These are phyloP conservation scores for Tyrophagus putrescentiae DNA, from an alignment of 1,140 invertebrate species.

Conservation along the genomic window DNA sequence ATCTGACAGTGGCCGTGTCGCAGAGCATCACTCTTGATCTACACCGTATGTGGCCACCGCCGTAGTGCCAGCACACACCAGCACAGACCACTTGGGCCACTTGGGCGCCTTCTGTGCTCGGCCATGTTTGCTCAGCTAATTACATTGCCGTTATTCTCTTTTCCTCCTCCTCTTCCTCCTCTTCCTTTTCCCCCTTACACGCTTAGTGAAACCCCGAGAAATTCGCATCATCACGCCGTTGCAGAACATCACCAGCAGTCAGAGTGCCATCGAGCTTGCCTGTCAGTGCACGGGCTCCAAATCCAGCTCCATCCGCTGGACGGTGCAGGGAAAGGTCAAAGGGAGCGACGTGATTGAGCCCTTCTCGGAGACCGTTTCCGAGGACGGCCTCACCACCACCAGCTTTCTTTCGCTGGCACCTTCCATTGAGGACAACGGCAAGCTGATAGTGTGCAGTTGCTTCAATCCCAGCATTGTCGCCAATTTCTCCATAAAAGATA, in stretches of 20 bases:
- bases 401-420: conserved; percentile 34
- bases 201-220: conserved; percentile 58
- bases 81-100: no score
- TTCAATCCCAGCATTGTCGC: conserved; percentile 49
- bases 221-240: conserved; percentile 38
- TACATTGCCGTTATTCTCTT: neutral
- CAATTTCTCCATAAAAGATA: conserved; percentile 51
- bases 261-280: conserved; percentile 50
- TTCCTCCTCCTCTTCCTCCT: no score
- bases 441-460: conserved; percentile 60
- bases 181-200: neutral
- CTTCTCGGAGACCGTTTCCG: conserved; percentile 14
- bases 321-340: conserved; percentile 73
- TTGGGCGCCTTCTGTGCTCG: no score
- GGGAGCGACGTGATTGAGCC: no score
- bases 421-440: conserved; percentile 63
- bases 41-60: conserved; percentile 53
- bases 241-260: conserved; percentile 21
- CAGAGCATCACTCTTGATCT: conserved; percentile 68
- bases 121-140: neutral
- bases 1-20: conserved; percentile 52
- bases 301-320: conserved; percentile 62
- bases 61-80: no score
- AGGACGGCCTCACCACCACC: conserved; percentile 26
- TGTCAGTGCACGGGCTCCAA: conserved; percentile 69